Evolutionary conservation across 2,797 vertebrate species (phyloP).

Genomic region (Darevskia mixta): DNA sequence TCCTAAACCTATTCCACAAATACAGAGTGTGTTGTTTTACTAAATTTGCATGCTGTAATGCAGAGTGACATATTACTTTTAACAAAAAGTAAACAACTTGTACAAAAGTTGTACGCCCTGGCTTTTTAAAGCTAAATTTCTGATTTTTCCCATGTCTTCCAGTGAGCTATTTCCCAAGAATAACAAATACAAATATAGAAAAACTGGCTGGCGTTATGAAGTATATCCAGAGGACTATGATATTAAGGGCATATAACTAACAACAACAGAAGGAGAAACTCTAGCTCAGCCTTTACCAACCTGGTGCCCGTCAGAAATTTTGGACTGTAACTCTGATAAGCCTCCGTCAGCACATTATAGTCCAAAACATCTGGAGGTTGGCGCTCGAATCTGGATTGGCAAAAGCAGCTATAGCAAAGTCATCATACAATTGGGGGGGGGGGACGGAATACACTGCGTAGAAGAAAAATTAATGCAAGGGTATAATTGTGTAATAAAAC

Average conservation of each 20-base stretch:
- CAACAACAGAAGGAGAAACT: background rate
- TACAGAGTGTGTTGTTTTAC: background rate
- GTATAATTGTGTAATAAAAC: background rate
- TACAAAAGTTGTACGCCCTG: background rate
- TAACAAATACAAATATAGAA: background rate
- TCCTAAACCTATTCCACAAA: background rate
- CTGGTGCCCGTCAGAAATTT: no score
- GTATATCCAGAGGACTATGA: background rate
- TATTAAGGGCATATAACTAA: background rate
- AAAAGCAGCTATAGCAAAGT: background rate
- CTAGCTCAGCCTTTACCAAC: background rate
- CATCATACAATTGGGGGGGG: background rate
- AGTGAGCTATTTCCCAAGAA: slow-evolving; percentile 17
- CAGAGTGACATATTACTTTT: slow-evolving; percentile 3
- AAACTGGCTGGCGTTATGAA: background rate
- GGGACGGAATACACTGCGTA: background rate
- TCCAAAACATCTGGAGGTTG: no score
- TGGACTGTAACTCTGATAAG: no score
- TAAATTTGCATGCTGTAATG: slow-evolving; percentile 14
- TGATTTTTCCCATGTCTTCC: background rate
- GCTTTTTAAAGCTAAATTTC: background rate
- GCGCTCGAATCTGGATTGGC: no score
- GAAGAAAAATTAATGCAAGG: background rate
- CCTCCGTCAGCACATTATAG: no score
- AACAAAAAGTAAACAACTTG: slow-evolving; percentile 24